Conservation (phyloP, 2,113 vertebrate genomes). For the Limnothrissa miodon region DNA sequence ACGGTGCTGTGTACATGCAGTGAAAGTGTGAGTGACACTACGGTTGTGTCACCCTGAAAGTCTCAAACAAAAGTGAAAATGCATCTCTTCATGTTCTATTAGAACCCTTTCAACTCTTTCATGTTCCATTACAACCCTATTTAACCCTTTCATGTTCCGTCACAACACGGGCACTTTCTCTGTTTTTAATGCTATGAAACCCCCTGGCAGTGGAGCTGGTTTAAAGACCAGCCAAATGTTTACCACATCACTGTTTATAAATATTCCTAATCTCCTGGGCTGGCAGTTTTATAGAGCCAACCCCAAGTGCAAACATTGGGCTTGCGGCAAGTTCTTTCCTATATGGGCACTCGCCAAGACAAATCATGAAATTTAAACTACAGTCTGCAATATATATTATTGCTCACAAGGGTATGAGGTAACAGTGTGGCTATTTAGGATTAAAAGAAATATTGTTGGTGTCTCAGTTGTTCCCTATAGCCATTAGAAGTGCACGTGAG, state of each 20-base stretch:
- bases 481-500: neutral
- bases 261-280: neutral
- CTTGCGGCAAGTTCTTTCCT: neutral
- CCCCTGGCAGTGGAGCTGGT: neutral
- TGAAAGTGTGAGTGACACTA: slow-evolving; percentile 5
- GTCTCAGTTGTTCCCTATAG: neutral
- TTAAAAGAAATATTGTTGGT: neutral
- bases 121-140: neutral
- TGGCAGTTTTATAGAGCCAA: neutral
- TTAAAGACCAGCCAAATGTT: slow-evolving; percentile 9
- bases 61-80: neutral
- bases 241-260: slow-evolving; percentile 3
- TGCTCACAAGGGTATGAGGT: neutral
- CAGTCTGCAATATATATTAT: neutral
- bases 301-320: neutral
- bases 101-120: no score
- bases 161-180: neutral
- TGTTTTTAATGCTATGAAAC: neutral
- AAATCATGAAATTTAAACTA: neutral
- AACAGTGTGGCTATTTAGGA: neutral
- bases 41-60: neutral
- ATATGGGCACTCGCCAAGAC: neutral
- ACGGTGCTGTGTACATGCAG: neutral
- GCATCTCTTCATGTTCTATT: no score
- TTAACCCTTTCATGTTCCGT: no score